These are phyloP conservation scores for Limulus polyphemus DNA, from an alignment of 2,888 invertebrate species.

Conservation along the genomic window DNA sequence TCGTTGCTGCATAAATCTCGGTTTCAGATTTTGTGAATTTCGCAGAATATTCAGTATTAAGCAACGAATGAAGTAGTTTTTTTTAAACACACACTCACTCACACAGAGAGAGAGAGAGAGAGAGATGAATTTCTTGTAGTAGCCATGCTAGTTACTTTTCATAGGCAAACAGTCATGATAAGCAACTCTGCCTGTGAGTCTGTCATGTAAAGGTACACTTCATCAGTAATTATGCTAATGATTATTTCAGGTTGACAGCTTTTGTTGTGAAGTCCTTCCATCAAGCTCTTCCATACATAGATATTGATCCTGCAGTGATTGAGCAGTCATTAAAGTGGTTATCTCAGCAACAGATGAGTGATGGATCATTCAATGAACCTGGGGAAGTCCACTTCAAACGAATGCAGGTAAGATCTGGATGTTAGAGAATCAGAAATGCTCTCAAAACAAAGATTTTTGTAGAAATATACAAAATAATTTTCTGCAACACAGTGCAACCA, in stretches of 20 bases:
- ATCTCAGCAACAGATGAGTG: constrained; percentile 30
- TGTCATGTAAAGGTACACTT: neutral
- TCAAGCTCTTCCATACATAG: constrained; percentile 34
- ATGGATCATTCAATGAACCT: constrained; percentile 37
- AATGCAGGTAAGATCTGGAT: constrained; percentile 33
- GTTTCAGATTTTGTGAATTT: no score
- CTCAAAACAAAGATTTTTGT: no score
- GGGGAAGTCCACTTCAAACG: constrained; percentile 37
- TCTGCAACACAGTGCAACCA: no score
- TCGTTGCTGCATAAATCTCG: no score
- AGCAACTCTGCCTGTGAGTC: neutral
- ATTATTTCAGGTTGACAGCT: constrained; percentile 34
- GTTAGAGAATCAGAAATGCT: no score
- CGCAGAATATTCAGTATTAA: no score
- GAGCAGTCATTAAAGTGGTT: constrained; percentile 34
- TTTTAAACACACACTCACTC: no score
- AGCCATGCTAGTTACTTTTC: neutral
- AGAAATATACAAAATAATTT: no score
- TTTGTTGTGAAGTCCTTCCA: constrained; percentile 37
- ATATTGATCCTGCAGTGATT: constrained; percentile 33
- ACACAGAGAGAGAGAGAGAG: no score
- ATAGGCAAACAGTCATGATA: neutral
- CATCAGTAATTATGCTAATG: neutral
- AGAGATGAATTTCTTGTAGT: no score
- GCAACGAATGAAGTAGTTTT: no score